These are phyloP conservation scores for Cheiracanthium punctorium DNA, from an alignment of 2,888 invertebrate genomes.

Conservation along the genomic window DNA sequence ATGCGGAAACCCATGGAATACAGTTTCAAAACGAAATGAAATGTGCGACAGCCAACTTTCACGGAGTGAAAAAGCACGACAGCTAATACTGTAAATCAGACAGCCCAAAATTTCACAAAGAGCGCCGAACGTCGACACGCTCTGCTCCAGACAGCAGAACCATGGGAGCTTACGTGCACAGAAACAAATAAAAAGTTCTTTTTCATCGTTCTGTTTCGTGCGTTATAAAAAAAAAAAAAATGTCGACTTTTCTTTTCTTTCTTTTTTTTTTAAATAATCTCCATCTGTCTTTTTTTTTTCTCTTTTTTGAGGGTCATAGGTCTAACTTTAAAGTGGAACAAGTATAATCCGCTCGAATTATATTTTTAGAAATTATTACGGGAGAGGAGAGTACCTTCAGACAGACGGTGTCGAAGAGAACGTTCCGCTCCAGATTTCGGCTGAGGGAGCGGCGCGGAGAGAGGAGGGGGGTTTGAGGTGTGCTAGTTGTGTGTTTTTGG, in stretches of 20 bases:
- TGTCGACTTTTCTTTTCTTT: not conserved
- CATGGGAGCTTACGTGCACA: too few relatives aligned
- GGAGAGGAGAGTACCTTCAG: slow-evolving; percentile 17
- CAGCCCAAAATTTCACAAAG: not conserved
- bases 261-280: too few relatives aligned
- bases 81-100: not conserved
- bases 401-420: slow-evolving; percentile 35
- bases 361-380: slow-evolving; percentile 47
- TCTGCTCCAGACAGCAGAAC: too few relatives aligned
- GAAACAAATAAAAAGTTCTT: not conserved
- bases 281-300: not conserved
- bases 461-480: not conserved
- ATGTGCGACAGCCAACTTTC: not conserved
- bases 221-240: not conserved
- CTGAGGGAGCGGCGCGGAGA: not conserved
- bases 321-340: slow-evolving; percentile 20
- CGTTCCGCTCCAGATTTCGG: slow-evolving; percentile 57
- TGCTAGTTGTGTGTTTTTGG: not conserved
- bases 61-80: not conserved
- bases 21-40: too few relatives aligned
- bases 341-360: not conserved
- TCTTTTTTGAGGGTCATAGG: slow-evolving; percentile 1
- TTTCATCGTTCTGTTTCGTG: not conserved
- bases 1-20: too few relatives aligned
- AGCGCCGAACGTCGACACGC: too few relatives aligned